phyloP scores from a whole-genome alignment of 2,113 vertebrate species.

The Xiphophorus hellerii region DNA sequence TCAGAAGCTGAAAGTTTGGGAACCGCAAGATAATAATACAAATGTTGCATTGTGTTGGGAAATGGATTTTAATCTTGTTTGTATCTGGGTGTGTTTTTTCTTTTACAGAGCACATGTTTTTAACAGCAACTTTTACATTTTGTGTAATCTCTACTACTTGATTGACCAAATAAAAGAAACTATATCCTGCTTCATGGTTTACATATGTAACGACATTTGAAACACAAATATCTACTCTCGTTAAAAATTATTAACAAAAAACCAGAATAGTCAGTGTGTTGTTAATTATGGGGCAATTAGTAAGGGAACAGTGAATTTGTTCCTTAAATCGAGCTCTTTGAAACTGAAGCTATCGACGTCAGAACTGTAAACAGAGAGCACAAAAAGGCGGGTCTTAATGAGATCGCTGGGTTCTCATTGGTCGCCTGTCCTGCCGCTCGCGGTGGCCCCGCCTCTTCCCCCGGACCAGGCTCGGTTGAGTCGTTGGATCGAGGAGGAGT shows the following conservation, averaged over 20 bases:
- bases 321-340: slow-evolving; percentile 15
- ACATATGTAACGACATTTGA: neutral
- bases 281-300: neutral
- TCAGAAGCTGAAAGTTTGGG: too few species aligned
- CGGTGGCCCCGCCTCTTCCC: slow-evolving; percentile 68
- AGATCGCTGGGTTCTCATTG: slow-evolving; percentile 55
- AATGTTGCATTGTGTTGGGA: neutral
- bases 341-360: slow-evolving; percentile 30
- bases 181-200: neutral
- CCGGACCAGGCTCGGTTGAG: slow-evolving; percentile 87
- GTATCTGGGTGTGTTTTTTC: too few species aligned
- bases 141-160: neutral
- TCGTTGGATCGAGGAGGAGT: slow-evolving; percentile 72
- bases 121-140: too few species aligned
- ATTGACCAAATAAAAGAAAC: neutral
- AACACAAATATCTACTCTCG: neutral
- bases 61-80: neutral
- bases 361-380: slow-evolving; percentile 38
- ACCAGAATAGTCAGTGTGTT: neutral
- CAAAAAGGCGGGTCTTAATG: slow-evolving; percentile 54
- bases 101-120: too few species aligned
- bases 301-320: neutral
- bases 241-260: neutral
- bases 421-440: slow-evolving; percentile 57
- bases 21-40: neutral